Evolutionary conservation across 2,888 invertebrate species (phyloP), one percentile per base, ranked within the genome.

Genomic region (Pyrrhia umbra): DNA sequence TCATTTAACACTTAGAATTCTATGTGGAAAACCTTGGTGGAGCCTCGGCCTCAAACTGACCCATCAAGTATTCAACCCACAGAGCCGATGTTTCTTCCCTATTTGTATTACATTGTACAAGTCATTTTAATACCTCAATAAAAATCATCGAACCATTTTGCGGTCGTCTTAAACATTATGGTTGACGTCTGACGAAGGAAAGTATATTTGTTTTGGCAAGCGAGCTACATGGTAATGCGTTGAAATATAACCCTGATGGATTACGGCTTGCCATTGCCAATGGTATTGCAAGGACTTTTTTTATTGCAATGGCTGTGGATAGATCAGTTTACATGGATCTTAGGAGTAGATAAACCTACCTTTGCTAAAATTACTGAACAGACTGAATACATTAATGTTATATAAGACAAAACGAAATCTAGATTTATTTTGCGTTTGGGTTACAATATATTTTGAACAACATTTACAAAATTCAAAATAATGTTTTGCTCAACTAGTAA

Each of bases 121-220:
- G 76, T 75, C 78, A 67, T 71, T 68, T 77, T 73, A 65, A 77
- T 73, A 52, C 51, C 50, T 40, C 64, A 56, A 65, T 68, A 65
- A 72, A 77, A 72, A 67, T 67, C 54, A 72, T 39, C 67, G 56
- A 65, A 56, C 67, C 70, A 72, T 77, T 72, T 63, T 77, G 73
- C 54, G 77, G 81, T 75, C 66, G 59, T 65, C 71, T 69, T 69
- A 59, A 69, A 70, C 76, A 69, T 75, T 63, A 75, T 54, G 69
- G 71, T 65, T 71, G 81, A 76, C 76, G 74, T 70, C 67, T 78
- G 81, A 77, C 68, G 79, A 68, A 73, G 75, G 62, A 74, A 75
- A 69, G 69, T 68, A 68, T 81, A 81, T 87, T 83, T 83, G 81
- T 84, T 83, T 87, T 86, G 85, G 85, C 87, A 82, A 62, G 64